Evolutionary conservation across 2,113 vertebrate genomes (phyloP), one percentile per base, ranked within the genome.

Genomic region (Galeopterus variegatus): DNA sequence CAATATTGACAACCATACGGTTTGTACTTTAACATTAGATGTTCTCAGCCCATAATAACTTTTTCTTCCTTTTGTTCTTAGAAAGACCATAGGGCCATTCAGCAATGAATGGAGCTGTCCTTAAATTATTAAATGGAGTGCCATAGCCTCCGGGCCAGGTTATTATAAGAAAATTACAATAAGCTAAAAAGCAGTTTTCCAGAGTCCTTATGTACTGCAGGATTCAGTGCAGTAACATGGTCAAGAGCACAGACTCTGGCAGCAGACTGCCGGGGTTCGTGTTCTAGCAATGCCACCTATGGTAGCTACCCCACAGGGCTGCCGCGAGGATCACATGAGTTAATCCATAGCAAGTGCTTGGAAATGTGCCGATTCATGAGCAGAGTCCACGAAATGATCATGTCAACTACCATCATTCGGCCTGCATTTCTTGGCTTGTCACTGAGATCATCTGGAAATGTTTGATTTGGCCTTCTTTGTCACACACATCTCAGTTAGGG

Each of bases 111-210:
- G 58, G 73, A 69, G n/a, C 56, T 58, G 26, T 76, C 82, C 41
- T 86, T 77, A 56, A 72, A 45, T 72, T 83, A 83, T 82, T 92
- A 93, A 83, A 8, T 80, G 45, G 81, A 86, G 64, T 56, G 11
- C 24, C 52, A 58, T 84, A 52, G 62, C 28, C 87, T 75, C 56
- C 17, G 41, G 72, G 93, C 52, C 73, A 86, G 21, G 19, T 41
- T 65, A 48, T 3, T 67, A 80, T 77, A 79, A 45, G 64, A 64
- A 91, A 96, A 58, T 94, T 54, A 56, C 41, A 94, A 85, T 58
- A 93, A 82, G 62, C 36, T 33, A 72, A 70, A 73, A 67, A n/a
- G 36, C 14, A 36, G 33, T 81, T 89, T 64, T 83, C 50, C 92
- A 80, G 54, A 73, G 58, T 88, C 62, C 80, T 84, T 95, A 60